These are phyloP conservation scores for Aphyosemion australe DNA, from an alignment of 2,113 vertebrate species.

Conservation along the genomic window DNA sequence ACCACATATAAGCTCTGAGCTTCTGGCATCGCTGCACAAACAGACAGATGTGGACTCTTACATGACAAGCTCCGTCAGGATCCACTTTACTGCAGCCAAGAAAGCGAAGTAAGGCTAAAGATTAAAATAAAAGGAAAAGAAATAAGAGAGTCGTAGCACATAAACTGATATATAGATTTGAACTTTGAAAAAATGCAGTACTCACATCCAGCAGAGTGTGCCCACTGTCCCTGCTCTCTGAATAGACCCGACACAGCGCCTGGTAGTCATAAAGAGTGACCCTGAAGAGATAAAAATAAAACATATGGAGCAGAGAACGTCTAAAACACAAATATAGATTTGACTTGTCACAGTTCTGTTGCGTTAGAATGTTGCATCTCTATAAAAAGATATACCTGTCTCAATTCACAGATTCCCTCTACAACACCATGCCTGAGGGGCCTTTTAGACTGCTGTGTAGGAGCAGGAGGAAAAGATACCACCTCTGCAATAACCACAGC, in stretches of 20 bases:
- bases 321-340: slow-evolving; percentile 18
- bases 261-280: slow-evolving; percentile 98
- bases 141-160: background rate
- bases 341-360: slow-evolving; percentile 17
- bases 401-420: slow-evolving; percentile 37
- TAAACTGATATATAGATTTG: background rate
- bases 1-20: slow-evolving; percentile 12
- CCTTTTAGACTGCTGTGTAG: slow-evolving; percentile 31
- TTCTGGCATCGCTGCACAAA: background rate
- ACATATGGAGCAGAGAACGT: slow-evolving; percentile 1
- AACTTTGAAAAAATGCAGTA: slow-evolving; percentile 40
- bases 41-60: slow-evolving; percentile 79
- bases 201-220: slow-evolving; percentile 92
- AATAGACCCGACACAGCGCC: slow-evolving; percentile 92
- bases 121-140: background rate
- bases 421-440: slow-evolving; percentile 23
- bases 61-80: slow-evolving; percentile 95
- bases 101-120: slow-evolving; percentile 93
- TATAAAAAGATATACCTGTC: slow-evolving; percentile 9
- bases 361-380: background rate
- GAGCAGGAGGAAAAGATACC: slow-evolving; percentile 45
- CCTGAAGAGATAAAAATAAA: slow-evolving; percentile 70
- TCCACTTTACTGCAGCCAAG: slow-evolving; percentile 92
- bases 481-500: slow-evolving; percentile 40
- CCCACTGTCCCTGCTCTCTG: slow-evolving; percentile 92